These are phyloP conservation scores for Amblyornis subalaris DNA, from an alignment of 2,113 vertebrate genomes.

Conservation along the genomic window DNA sequence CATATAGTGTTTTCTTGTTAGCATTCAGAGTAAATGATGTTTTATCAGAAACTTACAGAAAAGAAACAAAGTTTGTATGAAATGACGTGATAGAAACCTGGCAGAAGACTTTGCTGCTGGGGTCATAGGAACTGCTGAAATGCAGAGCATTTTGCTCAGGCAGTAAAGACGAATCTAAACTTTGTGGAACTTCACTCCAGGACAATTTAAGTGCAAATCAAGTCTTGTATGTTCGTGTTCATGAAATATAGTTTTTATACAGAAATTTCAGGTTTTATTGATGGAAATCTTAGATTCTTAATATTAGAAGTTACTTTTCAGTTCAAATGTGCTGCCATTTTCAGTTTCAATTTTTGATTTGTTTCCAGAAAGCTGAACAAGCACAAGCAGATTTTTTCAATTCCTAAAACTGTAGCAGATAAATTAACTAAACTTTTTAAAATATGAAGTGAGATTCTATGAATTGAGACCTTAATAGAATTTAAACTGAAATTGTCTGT, in stretches of 20 bases:
- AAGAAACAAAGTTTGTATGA: background rate
- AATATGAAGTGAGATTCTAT: background rate
- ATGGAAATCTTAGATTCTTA: background rate
- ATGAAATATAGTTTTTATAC: background rate
- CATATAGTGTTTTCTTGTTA: background rate
- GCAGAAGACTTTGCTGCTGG: background rate
- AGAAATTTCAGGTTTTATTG: background rate
- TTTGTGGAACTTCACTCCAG: background rate
- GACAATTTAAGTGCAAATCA: background rate
- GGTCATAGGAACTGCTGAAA: background rate
- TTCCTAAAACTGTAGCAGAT: background rate
- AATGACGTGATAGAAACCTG: background rate
- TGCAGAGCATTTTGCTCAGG: background rate
- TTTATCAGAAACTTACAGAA: background rate
- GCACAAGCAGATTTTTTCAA: background rate
- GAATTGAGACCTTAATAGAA: background rate
- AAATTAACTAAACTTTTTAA: background rate
- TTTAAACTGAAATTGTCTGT: background rate
- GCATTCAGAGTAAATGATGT: background rate
- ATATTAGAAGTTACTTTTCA: background rate
- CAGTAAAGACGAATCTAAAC: background rate
- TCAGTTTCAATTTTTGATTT: background rate
- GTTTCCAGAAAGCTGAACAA: background rate
- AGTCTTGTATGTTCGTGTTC: background rate
- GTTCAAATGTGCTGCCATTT: background rate